These are phyloP conservation scores for Lasiurus borealis DNA, from an alignment of 2,113 vertebrate species.

Conservation along the genomic window DNA sequence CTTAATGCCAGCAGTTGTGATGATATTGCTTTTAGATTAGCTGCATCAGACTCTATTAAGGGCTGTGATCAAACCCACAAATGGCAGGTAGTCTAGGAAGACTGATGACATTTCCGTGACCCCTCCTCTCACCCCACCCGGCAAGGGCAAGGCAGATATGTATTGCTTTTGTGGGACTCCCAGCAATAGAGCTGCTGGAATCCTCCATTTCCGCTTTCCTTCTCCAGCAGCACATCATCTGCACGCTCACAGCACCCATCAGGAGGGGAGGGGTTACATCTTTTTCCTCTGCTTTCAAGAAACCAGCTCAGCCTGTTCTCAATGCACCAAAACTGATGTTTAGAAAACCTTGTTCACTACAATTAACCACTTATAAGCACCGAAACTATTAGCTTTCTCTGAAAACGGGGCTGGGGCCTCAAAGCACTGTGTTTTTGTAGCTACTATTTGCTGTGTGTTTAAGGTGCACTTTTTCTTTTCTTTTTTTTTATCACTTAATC, in stretches of 20 bases:
- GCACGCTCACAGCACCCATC: not conserved
- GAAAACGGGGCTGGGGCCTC: not conserved
- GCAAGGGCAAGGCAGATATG: too few relatives aligned
- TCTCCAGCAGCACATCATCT: too few relatives aligned
- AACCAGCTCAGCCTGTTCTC: not conserved
- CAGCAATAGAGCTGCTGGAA: not conserved
- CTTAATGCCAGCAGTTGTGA: not conserved
- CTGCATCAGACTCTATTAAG: not conserved
- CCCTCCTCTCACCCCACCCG: rapidly evolving
- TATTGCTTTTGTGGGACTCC: not conserved
- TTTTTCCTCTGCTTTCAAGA: not conserved
- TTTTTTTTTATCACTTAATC: not conserved
- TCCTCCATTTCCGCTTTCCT: not conserved
- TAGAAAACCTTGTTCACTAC: not conserved
- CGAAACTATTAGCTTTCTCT: not conserved
- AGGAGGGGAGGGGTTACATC: too few relatives aligned
- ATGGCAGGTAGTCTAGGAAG: not conserved
- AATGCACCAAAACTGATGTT: not conserved
- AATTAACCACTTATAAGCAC: not conserved
- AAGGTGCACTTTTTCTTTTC: not conserved
- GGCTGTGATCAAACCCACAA: not conserved
- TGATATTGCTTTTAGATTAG: not conserved
- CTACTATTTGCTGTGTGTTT: not conserved
- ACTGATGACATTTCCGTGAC: not conserved
- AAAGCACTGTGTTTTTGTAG: not conserved